A percentile compares a stretch with the other conserved stretches of the same genome.
phyloP scores from a whole-genome alignment of 92 coral and sea anemone species.

The Virgularia gustaviana region DNA sequence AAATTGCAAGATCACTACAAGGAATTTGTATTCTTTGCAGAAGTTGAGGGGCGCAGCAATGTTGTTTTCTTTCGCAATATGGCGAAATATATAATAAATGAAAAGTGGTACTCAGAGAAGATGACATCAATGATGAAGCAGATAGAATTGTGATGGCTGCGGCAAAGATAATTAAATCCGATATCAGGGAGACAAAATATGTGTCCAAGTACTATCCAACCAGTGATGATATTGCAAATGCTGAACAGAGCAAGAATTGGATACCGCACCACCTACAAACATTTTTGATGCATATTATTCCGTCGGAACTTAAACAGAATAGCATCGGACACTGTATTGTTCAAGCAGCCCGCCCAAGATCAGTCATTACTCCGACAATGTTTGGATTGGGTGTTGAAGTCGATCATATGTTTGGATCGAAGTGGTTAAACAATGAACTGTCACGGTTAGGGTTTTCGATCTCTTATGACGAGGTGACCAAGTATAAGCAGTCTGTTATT shows the following conservation, averaged over 20 bases:
- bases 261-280: conserved; percentile 35
- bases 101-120: conserved; percentile 1
- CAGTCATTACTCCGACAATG: conserved; percentile 29
- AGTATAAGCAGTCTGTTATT: conserved; percentile 36
- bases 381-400: conserved; percentile 38
- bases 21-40: background rate
- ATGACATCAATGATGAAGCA: background rate
- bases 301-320: conserved; percentile 34
- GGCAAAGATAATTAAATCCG: conserved; percentile 25
- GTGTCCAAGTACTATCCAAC: conserved; percentile 24
- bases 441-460: conserved; percentile 38
- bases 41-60: background rate
- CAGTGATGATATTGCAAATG: conserved; percentile 37
- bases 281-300: conserved; percentile 23
- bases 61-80: background rate
- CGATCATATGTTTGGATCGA: conserved; percentile 34
- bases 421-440: conserved; percentile 36
- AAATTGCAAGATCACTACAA: background rate
- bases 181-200: conserved; percentile 27
- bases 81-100: background rate
- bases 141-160: background rate
- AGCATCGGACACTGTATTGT: conserved; percentile 37
- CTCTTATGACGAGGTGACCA: conserved; percentile 35
- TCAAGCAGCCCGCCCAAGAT: conserved; percentile 41
- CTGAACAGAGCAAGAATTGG: conserved; percentile 32